These are phyloP conservation scores for Metallyticus violacea DNA, from an alignment of 2,888 invertebrate species.

Conservation along the genomic window DNA sequence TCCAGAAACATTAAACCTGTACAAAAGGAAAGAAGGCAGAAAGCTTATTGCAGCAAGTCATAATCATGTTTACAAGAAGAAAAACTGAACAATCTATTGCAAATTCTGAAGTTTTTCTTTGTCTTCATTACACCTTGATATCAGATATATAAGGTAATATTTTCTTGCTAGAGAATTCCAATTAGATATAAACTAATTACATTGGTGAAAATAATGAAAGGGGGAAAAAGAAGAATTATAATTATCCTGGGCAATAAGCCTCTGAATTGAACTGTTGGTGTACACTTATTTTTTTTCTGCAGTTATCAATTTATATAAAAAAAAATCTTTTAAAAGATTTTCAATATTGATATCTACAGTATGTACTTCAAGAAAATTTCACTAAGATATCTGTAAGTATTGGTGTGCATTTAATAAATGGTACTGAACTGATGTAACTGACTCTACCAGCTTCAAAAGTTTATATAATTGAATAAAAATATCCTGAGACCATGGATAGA, in stretches of 20 bases:
- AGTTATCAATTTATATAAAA: neutral
- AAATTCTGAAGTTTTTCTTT: neutral
- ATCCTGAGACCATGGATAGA: neutral
- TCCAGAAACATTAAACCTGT: conserved; percentile 13
- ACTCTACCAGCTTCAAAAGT: conserved; percentile 9
- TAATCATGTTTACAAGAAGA: neutral
- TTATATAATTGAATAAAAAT: neutral
- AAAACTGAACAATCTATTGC: neutral
- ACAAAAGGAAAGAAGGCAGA: neutral
- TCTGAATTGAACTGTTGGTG: neutral
- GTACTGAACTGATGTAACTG: neutral
- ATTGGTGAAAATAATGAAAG: too few relatives aligned
- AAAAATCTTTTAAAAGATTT: neutral
- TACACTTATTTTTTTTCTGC: neutral
- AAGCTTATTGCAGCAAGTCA: neutral
- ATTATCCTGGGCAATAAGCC: neutral
- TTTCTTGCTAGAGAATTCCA: too few relatives aligned
- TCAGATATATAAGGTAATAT: too few relatives aligned
- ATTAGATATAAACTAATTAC: too few relatives aligned
- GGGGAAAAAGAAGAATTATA: too few relatives aligned
- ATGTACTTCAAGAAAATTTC: neutral
- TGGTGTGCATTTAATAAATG: conserved; percentile 8
- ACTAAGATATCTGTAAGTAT: neutral
- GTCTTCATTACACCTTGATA: too few relatives aligned
- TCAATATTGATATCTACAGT: neutral